Evolutionary conservation across 37 sponge, comb jelly and placozoan species (phyloP), one percentile per base, ranked within the genome.

Genomic region (Haliclona indistincta): DNA sequence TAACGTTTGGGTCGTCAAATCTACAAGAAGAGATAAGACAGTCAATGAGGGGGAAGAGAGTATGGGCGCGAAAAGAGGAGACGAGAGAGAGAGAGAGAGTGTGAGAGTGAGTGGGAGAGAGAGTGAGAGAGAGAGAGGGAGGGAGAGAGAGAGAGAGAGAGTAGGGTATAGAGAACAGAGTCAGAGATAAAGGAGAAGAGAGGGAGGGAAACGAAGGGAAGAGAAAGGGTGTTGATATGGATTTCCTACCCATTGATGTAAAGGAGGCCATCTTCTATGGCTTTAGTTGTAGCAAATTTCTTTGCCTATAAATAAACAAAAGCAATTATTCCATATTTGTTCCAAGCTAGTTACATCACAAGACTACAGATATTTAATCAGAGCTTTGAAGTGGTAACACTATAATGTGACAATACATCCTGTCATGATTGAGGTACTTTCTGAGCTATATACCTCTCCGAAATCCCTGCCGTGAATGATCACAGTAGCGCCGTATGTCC

Each of bases 191-290:
- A 62, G 32, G 20, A 15, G 32, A n/a, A 62, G n/a, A 62, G 11
- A 67, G n/a, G n/a, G n/a, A n/a, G n/a, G n/a, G n/a, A n/a, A n/a
- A n/a, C n/a, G n/a, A n/a, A n/a, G n/a, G n/a, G n/a, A n/a, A n/a
- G n/a, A n/a, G n/a, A n/a, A n/a, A n/a, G 10, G 55, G 28, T 56
- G 58, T 7, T 58, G 26, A 2, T 38, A 2, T 26, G 29, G 3
- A 36, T 13, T 4, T 41, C 86, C 37, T 70, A 93, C 85, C 95
- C 95, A 73, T 94, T 89, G 30, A 94, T 73, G 56, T 94, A 94
- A 32, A 64, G 44, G 62, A 84, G 63, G 4, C 79, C 65, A 5
- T 63, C 55, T 43, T 86, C 84, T 49, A 81, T 42, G n/a, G 63
- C 74, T 35, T 81, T 52, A 32, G 53, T 28, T 40, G 52, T 67